Percentiles rank a stretch among this genome's conserved stretches.
These are phyloP conservation scores for Pelecanus crispus DNA, from an alignment of 2,113 vertebrate species.

Conservation along the genomic window DNA sequence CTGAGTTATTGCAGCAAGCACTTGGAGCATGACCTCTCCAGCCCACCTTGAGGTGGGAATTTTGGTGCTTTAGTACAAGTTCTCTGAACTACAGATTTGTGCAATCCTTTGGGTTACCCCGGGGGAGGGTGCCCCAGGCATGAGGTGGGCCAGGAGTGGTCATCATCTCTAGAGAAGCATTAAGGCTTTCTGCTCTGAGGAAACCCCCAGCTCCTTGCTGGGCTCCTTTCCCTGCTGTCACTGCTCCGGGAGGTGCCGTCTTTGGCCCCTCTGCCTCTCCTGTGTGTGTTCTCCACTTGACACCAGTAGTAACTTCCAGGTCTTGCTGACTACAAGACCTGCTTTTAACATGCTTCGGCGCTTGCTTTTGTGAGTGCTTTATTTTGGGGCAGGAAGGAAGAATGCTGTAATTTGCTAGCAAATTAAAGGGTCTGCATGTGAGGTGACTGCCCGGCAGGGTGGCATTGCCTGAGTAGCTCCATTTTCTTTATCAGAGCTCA, in stretches of 20 bases:
- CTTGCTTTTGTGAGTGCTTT: neutral
- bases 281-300: neutral
- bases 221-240: neutral
- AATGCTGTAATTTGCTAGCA: neutral
- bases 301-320: neutral
- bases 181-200: neutral
- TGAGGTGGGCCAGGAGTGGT: neutral
- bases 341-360: neutral
- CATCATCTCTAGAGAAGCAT: neutral
- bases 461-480: neutral
- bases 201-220: neutral
- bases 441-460: neutral
- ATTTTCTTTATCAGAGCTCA: neutral
- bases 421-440: neutral
- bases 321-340: neutral
- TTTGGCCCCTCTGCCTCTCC: neutral
- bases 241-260: fast-evolving
- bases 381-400: neutral
- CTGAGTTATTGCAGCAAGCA: neutral
- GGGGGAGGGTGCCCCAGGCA: neutral
- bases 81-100: neutral
- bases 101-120: neutral
- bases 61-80: neutral
- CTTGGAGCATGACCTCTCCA: neutral
- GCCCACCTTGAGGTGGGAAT: neutral